Base-by-base conservation (phyloP, 2,113 vertebrate species). In the Brachypodius melanocephalos region DNA sequence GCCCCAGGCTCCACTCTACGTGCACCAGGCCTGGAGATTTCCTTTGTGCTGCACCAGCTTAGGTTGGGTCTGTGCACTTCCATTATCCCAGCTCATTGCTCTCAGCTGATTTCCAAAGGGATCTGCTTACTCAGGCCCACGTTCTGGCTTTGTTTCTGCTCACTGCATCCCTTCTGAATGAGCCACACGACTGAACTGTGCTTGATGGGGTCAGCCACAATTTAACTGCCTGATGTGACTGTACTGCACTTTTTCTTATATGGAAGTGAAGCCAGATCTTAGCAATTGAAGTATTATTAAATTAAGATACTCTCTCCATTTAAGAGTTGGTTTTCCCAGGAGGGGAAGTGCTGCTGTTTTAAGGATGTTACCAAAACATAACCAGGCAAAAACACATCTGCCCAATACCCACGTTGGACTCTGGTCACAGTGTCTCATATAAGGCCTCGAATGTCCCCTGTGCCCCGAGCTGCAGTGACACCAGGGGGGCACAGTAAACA, bases 111-210 rank as follows among this genome's bases (percentile, higher is more conserved):
- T 40, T 45, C 62, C 49, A 10, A 65, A 58, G 24, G 5, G 24
- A 82, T 96, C 72, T 88, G 91, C 81, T 95, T 54, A 46, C 55
- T 87, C 91, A 85, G 94, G 77, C 89, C 74, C 94, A 57, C 22
- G 2, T 17, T 55, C 65, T 40, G 40, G 55, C 57, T 2, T 63
- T 84, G 72, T 93, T 84, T 42, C 24, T 66, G 79, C 54, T 80
- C 40, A 2, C 78, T 51, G 45, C 46, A 3, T 40, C 93, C 76
- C 85, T 69, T 42, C 62, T 43, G 4, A 59, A 21, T 10, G 82
- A 40, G 55, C 68, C 19, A 4, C 65, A 36, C 1, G 4, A 13
- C 82, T 63, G 49, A 65, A 6, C 57, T n/a, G 10, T 0, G 22
- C 61, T 40, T 11, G 0, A 6, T 2, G 3, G 87, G 49, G 9